Percentiles rank a stretch among this genome's conserved stretches.
Conservation (phyloP, 2,797 vertebrate genomes). For the Trichosurus vulpecula region DNA sequence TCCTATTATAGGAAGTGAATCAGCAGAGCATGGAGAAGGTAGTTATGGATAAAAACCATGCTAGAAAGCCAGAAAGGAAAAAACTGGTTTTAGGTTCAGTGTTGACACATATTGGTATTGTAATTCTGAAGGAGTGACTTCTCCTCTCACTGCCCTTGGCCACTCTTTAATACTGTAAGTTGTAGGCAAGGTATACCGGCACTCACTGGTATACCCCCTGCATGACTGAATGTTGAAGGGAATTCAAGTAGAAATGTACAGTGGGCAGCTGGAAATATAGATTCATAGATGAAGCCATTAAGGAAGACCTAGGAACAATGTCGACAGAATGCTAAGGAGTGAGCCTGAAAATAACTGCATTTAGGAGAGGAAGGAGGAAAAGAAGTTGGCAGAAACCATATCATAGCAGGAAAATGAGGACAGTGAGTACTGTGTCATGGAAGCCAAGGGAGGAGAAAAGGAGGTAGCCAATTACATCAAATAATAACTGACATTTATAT, state of each 20-base stretch:
- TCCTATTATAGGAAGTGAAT: not conserved
- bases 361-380: not conserved
- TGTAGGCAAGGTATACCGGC: not conserved
- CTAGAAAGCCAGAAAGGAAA: not conserved
- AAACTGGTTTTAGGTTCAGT: not conserved
- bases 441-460: not conserved
- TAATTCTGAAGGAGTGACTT: not conserved
- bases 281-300: not conserved
- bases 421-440: not conserved
- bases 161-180: not conserved
- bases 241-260: not conserved
- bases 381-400: not conserved
- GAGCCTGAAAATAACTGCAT: not conserved
- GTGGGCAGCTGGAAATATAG: not conserved
- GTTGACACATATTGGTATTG: not conserved
- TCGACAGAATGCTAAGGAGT: not conserved
- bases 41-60: not conserved
- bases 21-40: not conserved
- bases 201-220: not conserved
- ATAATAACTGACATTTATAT: not conserved
- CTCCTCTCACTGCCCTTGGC: not conserved
- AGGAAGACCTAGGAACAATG: not conserved
- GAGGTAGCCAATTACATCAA: not conserved
- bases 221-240: not conserved
- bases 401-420: not conserved